Evolutionary conservation across 2,888 invertebrate genomes (phyloP), one percentile per base, ranked within the genome.

Genomic region (Arge pagana): DNA sequence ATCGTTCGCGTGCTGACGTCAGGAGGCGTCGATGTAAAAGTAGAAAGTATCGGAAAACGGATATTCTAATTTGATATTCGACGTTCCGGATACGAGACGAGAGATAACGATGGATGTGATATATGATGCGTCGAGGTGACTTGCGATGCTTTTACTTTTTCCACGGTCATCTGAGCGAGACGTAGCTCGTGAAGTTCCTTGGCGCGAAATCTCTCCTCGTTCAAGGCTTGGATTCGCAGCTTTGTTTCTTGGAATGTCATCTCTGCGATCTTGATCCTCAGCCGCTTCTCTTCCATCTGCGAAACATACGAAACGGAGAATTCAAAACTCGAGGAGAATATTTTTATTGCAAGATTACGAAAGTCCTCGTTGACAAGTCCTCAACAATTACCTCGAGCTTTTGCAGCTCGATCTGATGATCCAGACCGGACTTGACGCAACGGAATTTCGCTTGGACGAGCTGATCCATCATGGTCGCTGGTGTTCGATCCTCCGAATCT

Each of bases 261-360:
- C 45, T 64, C 64, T 1, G 64, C 65, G 16, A 64, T 59, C 39
- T 66, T 62, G 33, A 65, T 54, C 41, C 62, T 65, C 35, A 65
- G 39, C 2, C 58, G 58, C 30, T 59, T 62, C 52, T 65, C 64
- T 42, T 65, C 61, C 15, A 57, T 55, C 65, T 65, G 52, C 16
- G 19, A 31, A 4, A 24, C 8, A 40, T 8, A 4, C 2, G 24
- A 10, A 28, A 3, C 1, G 28, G 11, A 13, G 2, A 18, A 16
- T 35, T 13, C 19, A 23, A 7, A 31, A 5, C n/a, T 19, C 7
- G 35, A 28, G 28, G 28, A 28, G 7, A 10, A 8, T 28, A 10
- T n/a, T n/a, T n/a, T n/a, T n/a, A n/a, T n/a, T n/a, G n/a, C n/a
- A n/a, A n/a, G n/a, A n/a, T n/a, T n/a, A n/a, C n/a, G n/a, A n/a